Percentiles rank a stretch among this genome's conserved stretches.
Conservation (phyloP, 2,113 vertebrate species). For the Aleadryas rufinucha region DNA sequence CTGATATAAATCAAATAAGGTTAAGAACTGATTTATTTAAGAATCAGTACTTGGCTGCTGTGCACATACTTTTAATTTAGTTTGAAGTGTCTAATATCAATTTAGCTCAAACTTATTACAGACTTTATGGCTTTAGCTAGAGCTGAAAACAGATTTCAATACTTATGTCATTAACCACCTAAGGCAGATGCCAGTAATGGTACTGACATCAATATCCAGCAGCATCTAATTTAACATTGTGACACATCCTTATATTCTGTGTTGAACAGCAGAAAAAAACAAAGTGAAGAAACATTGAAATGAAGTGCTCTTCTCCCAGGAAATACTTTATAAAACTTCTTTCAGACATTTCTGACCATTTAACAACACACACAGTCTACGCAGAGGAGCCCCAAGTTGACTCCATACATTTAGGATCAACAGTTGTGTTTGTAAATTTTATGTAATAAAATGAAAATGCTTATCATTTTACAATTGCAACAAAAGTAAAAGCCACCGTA, state of each 20-base stretch:
- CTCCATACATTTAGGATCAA: neutral
- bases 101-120: neutral
- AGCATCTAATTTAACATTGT: neutral
- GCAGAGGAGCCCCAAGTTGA: neutral
- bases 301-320: neutral
- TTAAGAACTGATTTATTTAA: constrained; percentile 17
- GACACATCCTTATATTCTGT: neutral
- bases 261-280: neutral
- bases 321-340: neutral
- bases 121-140: neutral
- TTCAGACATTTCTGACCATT: neutral
- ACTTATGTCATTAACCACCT: neutral
- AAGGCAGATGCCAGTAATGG: neutral
- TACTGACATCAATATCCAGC: neutral
- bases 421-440: neutral
- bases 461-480: neutral
- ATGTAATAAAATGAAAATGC: neutral
- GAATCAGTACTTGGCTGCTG: neutral
- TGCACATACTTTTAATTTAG: neutral
- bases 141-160: neutral
- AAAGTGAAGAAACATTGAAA: neutral
- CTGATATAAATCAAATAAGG: neutral
- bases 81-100: neutral
- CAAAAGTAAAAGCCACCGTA: neutral
- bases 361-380: neutral